Evolutionary conservation across 53 echinoderm and acorn worm species (phyloP).

Genomic region (Paracentrotus lividus): DNA sequence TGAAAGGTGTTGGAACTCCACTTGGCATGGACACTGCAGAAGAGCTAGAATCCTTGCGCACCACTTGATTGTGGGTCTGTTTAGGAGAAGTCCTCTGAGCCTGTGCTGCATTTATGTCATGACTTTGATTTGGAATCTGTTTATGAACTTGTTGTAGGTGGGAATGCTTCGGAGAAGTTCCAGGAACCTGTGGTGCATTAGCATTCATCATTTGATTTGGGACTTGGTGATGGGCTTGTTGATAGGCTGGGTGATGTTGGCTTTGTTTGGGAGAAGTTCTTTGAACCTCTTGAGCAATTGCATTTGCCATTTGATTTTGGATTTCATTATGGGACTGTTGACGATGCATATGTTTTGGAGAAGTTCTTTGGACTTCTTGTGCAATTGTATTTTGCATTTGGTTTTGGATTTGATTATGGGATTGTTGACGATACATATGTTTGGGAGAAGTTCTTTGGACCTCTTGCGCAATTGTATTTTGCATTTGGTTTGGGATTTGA

Average conservation of each 20-base stretch:
- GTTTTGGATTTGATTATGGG: conserved; percentile 9
- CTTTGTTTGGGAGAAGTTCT: conserved; percentile 15
- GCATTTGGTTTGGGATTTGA: not conserved
- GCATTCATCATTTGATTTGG: conserved; percentile 8
- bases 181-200: not conserved
- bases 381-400: not conserved
- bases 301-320: not conserved
- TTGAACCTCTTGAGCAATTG: not conserved
- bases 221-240: not conserved
- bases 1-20: conserved; percentile 11
- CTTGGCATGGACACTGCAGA: not conserved
- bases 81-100: conserved; percentile 28
- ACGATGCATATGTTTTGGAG: conserved; percentile 18
- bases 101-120: not conserved
- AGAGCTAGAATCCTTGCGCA: conserved; percentile 36
- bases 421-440: not conserved
- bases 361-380: not conserved
- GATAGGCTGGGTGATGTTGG: not conserved
- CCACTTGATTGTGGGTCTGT: conserved; percentile 20
- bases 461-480: not conserved
- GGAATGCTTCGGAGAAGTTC: conserved; percentile 6
- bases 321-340: not conserved
- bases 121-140: not conserved
- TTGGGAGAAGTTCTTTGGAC: conserved; percentile 11
- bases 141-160: not conserved